Percentiles rank a stretch among this genome's conserved stretches.
Conservation (phyloP, 2,888 invertebrate genomes). For the Eilema griseolum region DNA sequence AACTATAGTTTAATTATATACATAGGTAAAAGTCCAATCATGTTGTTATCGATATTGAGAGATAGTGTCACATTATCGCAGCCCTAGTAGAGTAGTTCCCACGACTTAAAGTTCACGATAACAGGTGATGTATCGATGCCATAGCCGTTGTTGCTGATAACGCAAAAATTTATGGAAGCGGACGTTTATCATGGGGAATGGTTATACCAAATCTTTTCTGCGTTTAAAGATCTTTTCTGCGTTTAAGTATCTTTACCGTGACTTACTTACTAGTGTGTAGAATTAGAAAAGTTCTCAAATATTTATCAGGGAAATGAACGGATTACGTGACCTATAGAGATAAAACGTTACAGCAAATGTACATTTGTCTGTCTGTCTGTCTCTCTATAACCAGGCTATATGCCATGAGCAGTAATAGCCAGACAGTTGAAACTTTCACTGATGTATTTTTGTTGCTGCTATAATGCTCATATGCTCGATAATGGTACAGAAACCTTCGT, state of each 20-base stretch:
- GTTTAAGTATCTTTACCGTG: background rate
- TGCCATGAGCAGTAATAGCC: no score
- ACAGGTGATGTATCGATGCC: slow-evolving; percentile 54
- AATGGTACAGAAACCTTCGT: no score
- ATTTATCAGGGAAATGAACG: no score
- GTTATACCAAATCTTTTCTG: slow-evolving; percentile 18
- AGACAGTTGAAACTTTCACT: no score
- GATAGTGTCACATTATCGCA: slow-evolving; percentile 28
- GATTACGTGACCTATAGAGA: background rate
- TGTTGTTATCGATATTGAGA: slow-evolving; percentile 33
- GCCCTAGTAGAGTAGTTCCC: slow-evolving; percentile 51
- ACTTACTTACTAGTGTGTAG: no score
- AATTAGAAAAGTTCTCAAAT: no score
- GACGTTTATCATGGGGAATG: slow-evolving; percentile 41
- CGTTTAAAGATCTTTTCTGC: no score
- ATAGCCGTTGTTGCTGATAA: slow-evolving; percentile 50
- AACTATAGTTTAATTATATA: background rate
- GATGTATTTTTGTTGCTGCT: no score
- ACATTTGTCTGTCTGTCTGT: no score
- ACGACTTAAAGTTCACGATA: slow-evolving; percentile 49
- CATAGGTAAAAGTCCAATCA: slow-evolving; percentile 29
- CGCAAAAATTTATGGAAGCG: slow-evolving; percentile 46
- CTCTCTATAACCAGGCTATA: no score
- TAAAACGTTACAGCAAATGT: background rate
- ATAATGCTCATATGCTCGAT: no score